phyloP scores from a whole-genome alignment of 2,113 vertebrate species.

The Callopanchax toddi region DNA sequence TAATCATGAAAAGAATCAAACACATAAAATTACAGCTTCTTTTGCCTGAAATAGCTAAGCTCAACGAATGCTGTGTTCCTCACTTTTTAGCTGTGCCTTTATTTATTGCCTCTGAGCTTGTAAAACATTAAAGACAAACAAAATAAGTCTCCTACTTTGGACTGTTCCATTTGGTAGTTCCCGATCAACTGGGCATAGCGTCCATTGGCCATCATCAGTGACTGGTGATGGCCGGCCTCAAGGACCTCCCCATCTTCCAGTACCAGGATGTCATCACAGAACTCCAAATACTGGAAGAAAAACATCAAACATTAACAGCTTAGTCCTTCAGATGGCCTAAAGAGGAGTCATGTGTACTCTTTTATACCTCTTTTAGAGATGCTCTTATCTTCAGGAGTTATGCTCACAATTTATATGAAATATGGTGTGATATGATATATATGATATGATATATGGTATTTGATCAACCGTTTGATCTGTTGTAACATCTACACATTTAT shows the following conservation, averaged over 20 bases:
- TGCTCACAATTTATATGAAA: too few relatives aligned
- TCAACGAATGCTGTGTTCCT: neutral
- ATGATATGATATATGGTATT: too few relatives aligned
- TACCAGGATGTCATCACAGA: constrained; percentile 84
- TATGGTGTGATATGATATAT: too few relatives aligned
- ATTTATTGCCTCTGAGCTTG: neutral
- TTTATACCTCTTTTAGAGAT: too few relatives aligned
- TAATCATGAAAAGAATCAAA: neutral
- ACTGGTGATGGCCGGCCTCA: constrained; percentile 81
- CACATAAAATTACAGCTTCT: neutral
- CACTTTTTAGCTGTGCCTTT: neutral
- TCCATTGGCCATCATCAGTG: constrained; percentile 73
- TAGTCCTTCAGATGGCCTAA: neutral
- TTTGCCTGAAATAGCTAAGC: neutral
- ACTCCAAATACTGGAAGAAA: constrained; percentile 82
- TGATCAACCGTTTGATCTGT: too few relatives aligned
- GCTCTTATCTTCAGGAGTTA: too few relatives aligned
- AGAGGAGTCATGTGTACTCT: too few relatives aligned
- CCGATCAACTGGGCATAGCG: constrained; percentile 82
- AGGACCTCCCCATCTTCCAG: constrained; percentile 82
- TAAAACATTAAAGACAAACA: neutral
- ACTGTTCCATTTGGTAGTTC: constrained; percentile 76
- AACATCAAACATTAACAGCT: neutral
- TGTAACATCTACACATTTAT: too few relatives aligned
- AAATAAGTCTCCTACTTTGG: constrained; percentile 65